A percentile compares a stretch with the other conserved stretches of the same genome.
Conservation (phyloP, 2,888 invertebrate genomes). For the Tholera decimalis region DNA sequence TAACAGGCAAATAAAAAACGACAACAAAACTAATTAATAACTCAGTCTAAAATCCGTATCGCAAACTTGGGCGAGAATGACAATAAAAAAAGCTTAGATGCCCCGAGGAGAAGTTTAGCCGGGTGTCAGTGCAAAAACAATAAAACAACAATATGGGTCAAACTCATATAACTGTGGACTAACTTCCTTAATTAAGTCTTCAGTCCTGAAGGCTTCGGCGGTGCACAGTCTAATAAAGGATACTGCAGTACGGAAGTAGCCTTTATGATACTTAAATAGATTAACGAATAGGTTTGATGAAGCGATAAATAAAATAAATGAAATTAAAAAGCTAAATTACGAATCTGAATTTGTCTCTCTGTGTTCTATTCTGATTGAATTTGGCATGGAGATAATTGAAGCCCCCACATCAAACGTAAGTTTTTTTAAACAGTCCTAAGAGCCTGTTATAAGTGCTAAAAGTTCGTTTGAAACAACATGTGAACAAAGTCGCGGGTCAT, state of each 20-base stretch:
- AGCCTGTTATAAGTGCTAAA: no score
- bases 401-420: no score
- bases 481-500: no score
- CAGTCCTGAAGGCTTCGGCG: neutral
- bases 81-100: conserved; percentile 52
- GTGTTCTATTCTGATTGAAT: no score
- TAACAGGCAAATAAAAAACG: conserved; percentile 5
- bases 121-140: conserved; percentile 45
- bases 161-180: conserved; percentile 14
- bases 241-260: neutral
- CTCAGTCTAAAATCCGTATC: conserved; percentile 44
- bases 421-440: no score
- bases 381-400: no score
- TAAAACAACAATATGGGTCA: conserved; percentile 11
- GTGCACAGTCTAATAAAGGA: neutral
- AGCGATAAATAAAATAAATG: neutral
- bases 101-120: conserved; percentile 48
- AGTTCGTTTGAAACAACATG: no score
- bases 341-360: no score
- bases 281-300: neutral
- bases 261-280: neutral
- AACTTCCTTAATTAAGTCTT: conserved; percentile 14
- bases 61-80: conserved; percentile 50
- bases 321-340: no score
- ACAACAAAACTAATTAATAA: conserved; percentile 61